Evolutionary conservation across 1,140 invertebrate genomes (phyloP).

Genomic region (Eupeodes corollae): DNA sequence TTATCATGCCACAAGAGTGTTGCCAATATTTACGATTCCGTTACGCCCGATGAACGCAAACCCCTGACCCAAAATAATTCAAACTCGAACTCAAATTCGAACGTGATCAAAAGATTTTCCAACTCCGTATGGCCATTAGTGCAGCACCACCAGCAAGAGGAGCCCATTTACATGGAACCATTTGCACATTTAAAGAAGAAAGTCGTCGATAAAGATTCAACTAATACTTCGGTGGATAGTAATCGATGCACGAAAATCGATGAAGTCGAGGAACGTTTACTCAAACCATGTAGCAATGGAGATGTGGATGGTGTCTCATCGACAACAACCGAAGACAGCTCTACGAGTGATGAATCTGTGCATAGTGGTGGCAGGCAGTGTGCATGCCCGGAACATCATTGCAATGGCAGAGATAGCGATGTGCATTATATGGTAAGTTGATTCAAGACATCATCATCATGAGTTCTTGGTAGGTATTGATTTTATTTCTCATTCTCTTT

Average conservation of each 20-base stretch:
- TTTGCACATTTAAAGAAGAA: conserved; percentile 6
- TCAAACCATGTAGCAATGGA: too few relatives aligned
- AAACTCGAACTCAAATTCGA: neutral
- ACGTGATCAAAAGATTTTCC: neutral
- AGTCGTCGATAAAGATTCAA: neutral
- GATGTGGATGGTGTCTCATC: too few relatives aligned
- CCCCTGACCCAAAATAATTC: neutral
- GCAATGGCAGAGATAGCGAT: neutral
- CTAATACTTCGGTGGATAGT: neutral
- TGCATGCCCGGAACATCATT: neutral
- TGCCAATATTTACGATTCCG: neutral
- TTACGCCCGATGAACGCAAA: neutral
- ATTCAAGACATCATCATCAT: neutral
- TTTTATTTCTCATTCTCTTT: too few relatives aligned
- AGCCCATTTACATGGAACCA: conserved; percentile 10
- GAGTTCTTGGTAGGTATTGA: too few relatives aligned
- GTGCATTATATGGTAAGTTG: conserved; percentile 1
- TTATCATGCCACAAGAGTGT: neutral
- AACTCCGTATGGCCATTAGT: neutral
- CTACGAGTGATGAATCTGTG: too few relatives aligned
- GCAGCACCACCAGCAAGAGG: neutral
- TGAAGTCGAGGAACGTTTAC: neutral
- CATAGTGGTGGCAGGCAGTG: too few relatives aligned
- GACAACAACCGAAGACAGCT: too few relatives aligned
- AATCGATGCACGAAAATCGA: neutral